Evolutionary conservation across 2,113 vertebrate species (phyloP).

Genomic region (Cyprinodon brontotheroides): DNA sequence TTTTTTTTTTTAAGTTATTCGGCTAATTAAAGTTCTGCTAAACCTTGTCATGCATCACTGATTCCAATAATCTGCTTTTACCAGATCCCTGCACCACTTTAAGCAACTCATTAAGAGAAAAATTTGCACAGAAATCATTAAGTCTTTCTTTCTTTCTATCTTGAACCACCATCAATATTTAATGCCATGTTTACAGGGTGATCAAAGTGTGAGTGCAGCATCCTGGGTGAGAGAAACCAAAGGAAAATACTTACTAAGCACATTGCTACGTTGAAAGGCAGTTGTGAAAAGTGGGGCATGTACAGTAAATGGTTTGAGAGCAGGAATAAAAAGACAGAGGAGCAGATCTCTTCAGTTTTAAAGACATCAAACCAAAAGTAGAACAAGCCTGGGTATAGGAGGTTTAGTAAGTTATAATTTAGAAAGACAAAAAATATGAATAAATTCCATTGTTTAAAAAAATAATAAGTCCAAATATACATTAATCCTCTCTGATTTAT

Average conservation of each 20-base stretch:
- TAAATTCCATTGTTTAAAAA: no score
- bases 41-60: slow-evolving; percentile 18
- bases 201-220: slow-evolving; percentile 46
- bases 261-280: slow-evolving; percentile 9
- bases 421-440: neutral
- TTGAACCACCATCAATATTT: slow-evolving; percentile 60
- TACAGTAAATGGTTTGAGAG: slow-evolving; percentile 25
- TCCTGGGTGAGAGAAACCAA: slow-evolving; percentile 35
- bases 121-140: slow-evolving; percentile 21
- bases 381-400: neutral
- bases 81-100: slow-evolving; percentile 37
- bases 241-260: slow-evolving; percentile 21
- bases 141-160: neutral
- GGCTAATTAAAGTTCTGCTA: slow-evolving; percentile 33
- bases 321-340: neutral
- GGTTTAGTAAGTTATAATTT: neutral
- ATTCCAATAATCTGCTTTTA: slow-evolving; percentile 59
- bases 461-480: no score
- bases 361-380: neutral
- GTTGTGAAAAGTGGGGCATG: slow-evolving; percentile 41
- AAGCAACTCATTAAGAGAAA: slow-evolving; percentile 51
- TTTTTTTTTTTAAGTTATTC: neutral
- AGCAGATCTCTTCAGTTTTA: slow-evolving; percentile 19
- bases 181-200: slow-evolving; percentile 56
- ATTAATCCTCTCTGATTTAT: no score